Evolutionary conservation across 1,140 invertebrate genomes (phyloP).

Genomic region (Temnothorax nylanderi): DNA sequence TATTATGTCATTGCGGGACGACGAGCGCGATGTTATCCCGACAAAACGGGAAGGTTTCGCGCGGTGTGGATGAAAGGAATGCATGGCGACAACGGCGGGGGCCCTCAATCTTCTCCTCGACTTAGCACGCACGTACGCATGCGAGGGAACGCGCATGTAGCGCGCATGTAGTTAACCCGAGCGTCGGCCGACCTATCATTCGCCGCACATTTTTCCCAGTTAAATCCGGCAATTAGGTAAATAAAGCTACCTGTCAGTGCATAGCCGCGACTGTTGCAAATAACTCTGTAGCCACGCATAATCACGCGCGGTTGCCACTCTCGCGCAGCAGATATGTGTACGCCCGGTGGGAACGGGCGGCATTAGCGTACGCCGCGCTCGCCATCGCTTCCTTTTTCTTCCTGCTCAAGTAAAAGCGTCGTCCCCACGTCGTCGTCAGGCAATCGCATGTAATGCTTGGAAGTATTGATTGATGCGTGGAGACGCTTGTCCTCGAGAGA

Average conservation of each 20-base stretch:
- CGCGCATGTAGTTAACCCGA: constrained; percentile 54
- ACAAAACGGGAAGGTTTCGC: not conserved
- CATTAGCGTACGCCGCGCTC: constrained; percentile 23
- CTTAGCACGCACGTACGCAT: constrained; percentile 7
- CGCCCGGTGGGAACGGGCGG: constrained; percentile 20
- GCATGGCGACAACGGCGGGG: not conserved
- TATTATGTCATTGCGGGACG: not conserved
- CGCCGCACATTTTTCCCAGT: constrained; percentile 65
- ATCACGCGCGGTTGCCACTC: constrained; percentile 50
- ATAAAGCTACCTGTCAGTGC: constrained; percentile 72
- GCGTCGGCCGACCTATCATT: constrained; percentile 60
- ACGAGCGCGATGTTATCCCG: constrained; percentile 1
- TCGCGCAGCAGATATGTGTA: constrained; percentile 13
- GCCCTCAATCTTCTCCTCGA: constrained; percentile 45
- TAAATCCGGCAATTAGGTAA: constrained; percentile 76
- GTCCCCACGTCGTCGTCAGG: constrained; percentile 26
- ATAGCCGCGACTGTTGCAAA: constrained; percentile 62
- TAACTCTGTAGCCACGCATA: constrained; percentile 61
- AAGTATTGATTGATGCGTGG: constrained; percentile 40
- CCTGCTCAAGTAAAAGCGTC: not conserved
- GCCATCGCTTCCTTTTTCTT: not conserved
- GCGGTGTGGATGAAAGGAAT: constrained; percentile 25
- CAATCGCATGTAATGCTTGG: constrained; percentile 38
- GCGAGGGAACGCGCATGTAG: constrained; percentile 37
- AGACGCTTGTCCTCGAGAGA: constrained; percentile 18